These are phyloP conservation scores for Xylota sylvarum DNA, from an alignment of 2,888 invertebrate species.

Conservation along the genomic window DNA sequence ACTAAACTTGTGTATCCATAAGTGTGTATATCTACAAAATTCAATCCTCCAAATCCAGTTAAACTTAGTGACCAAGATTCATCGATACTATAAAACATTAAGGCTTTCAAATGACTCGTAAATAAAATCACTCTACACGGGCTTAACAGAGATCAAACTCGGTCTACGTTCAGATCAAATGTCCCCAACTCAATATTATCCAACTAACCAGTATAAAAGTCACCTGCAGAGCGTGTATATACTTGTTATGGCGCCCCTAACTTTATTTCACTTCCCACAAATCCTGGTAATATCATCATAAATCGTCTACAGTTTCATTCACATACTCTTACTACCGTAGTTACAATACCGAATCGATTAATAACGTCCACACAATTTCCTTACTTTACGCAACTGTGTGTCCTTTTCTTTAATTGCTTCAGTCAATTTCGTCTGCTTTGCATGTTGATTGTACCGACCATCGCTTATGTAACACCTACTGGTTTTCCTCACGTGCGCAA, in stretches of 20 bases:
- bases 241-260: background rate
- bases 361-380: background rate
- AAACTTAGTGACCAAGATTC: no score
- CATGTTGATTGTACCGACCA: background rate
- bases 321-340: background rate
- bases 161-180: background rate
- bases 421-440: background rate
- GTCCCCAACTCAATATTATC: background rate
- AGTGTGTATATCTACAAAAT: no score
- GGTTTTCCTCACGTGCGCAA: background rate
- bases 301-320: background rate
- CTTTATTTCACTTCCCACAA: background rate
- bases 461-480: background rate
- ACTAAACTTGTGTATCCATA: no score
- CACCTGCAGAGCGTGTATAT: background rate
- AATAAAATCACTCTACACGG: background rate
- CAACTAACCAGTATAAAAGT: background rate
- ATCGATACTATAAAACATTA: no score
- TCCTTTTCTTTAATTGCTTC: background rate
- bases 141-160: background rate
- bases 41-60: no score
- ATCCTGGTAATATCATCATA: background rate
- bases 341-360: background rate
- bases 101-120: background rate
- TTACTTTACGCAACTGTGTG: background rate